These are phyloP conservation scores for Lucilia sericata DNA, from an alignment of 1,140 invertebrate species.

Conservation along the genomic window DNA sequence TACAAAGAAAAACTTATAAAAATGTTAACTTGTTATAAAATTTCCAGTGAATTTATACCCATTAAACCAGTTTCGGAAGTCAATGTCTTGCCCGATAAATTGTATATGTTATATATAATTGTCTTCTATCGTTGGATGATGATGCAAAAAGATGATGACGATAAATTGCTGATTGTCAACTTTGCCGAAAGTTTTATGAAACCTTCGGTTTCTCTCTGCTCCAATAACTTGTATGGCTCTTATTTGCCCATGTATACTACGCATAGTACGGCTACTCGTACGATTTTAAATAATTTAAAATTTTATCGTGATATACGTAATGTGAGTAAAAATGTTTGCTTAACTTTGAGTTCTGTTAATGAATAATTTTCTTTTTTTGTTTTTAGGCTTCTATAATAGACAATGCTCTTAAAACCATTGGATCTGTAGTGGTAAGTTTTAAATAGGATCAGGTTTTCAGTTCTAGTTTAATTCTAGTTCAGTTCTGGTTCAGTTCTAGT, in stretches of 20 bases:
- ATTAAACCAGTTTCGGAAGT: slow-evolving; percentile 49
- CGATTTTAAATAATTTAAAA: slow-evolving; percentile 55
- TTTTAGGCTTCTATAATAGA: slow-evolving; percentile 35
- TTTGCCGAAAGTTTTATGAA: slow-evolving; percentile 61
- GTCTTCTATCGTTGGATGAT: slow-evolving; percentile 59
- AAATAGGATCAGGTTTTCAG: neutral
- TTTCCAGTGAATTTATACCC: slow-evolving; percentile 38
- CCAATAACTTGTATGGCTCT: slow-evolving; percentile 50
- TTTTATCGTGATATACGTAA: slow-evolving; percentile 52
- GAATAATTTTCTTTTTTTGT: neutral
- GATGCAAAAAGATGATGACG: slow-evolving; percentile 52
- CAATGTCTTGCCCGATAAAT: slow-evolving; percentile 56
- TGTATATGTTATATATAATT: slow-evolving; percentile 44
- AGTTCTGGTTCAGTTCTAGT: no score
- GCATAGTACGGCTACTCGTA: slow-evolving; percentile 52
- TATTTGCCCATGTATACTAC: slow-evolving; percentile 53
- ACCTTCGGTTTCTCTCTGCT: slow-evolving; percentile 51
- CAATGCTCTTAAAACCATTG: slow-evolving; percentile 26
- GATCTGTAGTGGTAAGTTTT: slow-evolving; percentile 32
- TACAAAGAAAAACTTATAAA: neutral
- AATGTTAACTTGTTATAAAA: neutral
- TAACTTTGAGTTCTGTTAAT: neutral
- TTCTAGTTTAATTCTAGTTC: no score
- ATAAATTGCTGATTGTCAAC: slow-evolving; percentile 53
- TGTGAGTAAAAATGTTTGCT: neutral